These are phyloP conservation scores for Cryptotis parvus DNA, from an alignment of 2,113 vertebrate species.

Conservation along the genomic window DNA sequence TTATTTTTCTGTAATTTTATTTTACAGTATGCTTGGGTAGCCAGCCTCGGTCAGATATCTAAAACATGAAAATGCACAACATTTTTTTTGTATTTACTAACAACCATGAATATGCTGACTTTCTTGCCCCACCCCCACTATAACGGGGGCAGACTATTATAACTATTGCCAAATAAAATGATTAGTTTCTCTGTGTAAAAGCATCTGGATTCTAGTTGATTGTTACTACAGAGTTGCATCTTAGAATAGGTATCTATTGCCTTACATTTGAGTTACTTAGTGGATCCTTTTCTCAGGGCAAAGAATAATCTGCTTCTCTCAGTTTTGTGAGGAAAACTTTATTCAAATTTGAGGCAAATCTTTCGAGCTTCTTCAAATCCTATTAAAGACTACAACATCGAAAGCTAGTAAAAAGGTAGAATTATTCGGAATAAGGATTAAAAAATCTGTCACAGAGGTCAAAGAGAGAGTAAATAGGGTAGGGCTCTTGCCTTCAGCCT, in stretches of 20 bases:
- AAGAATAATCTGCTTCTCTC: neutral
- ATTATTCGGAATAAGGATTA: neutral
- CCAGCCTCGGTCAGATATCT: neutral
- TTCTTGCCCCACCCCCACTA: no score
- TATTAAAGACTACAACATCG: neutral
- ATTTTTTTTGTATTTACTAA: neutral
- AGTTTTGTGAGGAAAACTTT: neutral
- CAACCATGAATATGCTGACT: neutral
- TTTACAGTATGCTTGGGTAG: neutral
- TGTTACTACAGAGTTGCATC: neutral
- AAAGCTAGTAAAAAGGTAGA: neutral
- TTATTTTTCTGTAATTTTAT: neutral
- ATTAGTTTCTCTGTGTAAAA: neutral
- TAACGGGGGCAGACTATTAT: neutral
- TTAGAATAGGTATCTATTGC: neutral
- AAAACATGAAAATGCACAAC: neutral
- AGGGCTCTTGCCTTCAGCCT: no score
- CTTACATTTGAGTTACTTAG: constrained; percentile 21
- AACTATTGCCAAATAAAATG: neutral
- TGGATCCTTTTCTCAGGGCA: neutral
- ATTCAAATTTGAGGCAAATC: neutral
- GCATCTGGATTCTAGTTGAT: neutral
- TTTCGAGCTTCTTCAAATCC: neutral
- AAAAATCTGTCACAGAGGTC: no score
- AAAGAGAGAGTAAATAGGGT: no score